Conservation (phyloP, 2,888 invertebrate species). For the Eurois occulta region DNA sequence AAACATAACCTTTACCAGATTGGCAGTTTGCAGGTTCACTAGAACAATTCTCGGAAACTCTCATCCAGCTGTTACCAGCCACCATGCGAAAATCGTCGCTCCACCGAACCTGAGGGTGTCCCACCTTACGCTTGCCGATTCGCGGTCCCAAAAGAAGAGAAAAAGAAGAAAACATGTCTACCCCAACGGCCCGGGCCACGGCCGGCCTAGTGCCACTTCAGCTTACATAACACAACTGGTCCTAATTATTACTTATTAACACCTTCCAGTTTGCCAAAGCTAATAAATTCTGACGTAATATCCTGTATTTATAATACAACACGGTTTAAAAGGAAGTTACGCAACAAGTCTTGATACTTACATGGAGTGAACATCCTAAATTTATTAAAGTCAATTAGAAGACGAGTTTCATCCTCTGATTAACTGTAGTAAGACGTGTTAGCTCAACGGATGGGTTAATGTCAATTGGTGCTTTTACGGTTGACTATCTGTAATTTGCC, state of each 20-base stretch:
- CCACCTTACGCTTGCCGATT: too few species aligned
- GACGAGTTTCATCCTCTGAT: constrained; percentile 44
- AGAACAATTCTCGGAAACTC: too few species aligned
- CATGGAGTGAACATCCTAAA: constrained; percentile 55
- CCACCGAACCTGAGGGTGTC: too few species aligned
- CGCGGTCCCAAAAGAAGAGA: too few species aligned
- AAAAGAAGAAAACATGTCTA: too few species aligned
- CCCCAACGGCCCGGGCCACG: too few species aligned
- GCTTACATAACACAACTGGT: neutral
- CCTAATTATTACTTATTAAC: constrained; percentile 19
- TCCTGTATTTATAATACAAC: constrained; percentile 40
- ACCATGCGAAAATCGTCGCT: too few species aligned
- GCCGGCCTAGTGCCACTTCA: too few species aligned
- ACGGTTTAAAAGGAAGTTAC: constrained; percentile 45
- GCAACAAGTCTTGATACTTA: constrained; percentile 25
- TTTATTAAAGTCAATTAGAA: constrained; percentile 56
- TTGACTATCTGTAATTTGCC: constrained; percentile 18
- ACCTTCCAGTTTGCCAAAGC: constrained; percentile 35
- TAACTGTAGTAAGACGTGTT: constrained; percentile 20
- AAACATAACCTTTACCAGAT: too few species aligned
- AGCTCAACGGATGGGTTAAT: constrained; percentile 2
- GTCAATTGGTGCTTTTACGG: constrained; percentile 9
- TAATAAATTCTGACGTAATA: constrained; percentile 48
- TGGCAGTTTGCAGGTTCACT: too few species aligned
- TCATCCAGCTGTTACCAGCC: too few species aligned